phyloP scores from a whole-genome alignment of 2,113 vertebrate species.

The Eulemur macaco region DNA sequence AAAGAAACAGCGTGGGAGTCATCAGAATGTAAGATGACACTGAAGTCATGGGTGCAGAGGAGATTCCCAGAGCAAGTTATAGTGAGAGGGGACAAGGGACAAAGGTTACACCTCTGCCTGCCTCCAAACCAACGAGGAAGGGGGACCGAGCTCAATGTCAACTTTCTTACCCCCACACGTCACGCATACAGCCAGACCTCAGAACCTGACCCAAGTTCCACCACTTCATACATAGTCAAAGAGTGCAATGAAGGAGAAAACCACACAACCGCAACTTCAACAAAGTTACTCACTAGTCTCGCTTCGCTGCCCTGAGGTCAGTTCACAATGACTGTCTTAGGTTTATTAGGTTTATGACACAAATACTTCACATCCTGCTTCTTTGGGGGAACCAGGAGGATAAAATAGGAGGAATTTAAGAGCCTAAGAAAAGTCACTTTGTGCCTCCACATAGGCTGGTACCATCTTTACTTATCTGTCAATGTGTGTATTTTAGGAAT shows the following conservation, averaged over 20 bases:
- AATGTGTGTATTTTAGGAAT: not conserved
- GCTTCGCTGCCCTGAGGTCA: not conserved
- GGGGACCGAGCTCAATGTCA: not conserved
- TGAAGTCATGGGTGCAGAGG: not conserved
- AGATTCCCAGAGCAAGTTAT: not conserved
- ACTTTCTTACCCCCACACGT: not conserved
- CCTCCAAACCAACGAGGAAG: not conserved
- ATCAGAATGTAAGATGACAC: not conserved
- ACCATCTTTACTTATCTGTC: not conserved
- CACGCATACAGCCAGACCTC: not conserved
- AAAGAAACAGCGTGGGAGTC: not conserved
- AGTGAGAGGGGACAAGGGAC: not conserved
- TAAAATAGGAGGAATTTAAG: not conserved
- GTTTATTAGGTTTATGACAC: not conserved
- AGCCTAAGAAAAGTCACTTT: not conserved
- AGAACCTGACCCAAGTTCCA: not conserved
- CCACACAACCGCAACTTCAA: conserved; percentile 51
- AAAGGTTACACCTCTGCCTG: not conserved
- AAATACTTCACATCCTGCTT: not conserved
- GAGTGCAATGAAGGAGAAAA: conserved; percentile 59
- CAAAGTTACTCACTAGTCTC: not conserved
- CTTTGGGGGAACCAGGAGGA: not conserved
- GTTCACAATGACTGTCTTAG: not conserved
- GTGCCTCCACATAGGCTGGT: not conserved
- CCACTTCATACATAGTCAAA: not conserved